Base-by-base conservation (phyloP, 1,140 invertebrate species). In the Scaptodrosophila lebanonensis region DNA sequence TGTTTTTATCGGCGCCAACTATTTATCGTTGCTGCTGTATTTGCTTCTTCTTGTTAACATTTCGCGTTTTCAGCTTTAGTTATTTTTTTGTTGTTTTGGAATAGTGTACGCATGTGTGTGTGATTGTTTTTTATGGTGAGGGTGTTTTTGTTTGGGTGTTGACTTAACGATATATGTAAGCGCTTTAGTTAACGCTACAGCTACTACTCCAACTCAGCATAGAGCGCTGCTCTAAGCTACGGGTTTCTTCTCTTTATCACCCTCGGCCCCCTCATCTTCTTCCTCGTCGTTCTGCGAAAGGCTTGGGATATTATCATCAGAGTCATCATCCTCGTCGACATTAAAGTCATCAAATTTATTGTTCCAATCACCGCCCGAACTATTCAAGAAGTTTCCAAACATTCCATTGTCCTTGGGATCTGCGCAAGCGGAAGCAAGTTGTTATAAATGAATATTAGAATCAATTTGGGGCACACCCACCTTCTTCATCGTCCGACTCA, bases 401-500 rank as follows among this genome's bases (percentile, higher is more conserved):
- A 65, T 68, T 18, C 51, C 59, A 29, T 67, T 71, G 30, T 82
- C 76, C 66, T 83, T 77, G 20, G 54, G 29, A 18, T 77, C 71
- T 48, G 20, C 8, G 38, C 6, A 29, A 18, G 17, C 15, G 7
- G 2, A 17, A 8, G 12, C 0, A 32, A 25, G 13, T 35, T 3
- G 20, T 13, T 4, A 39, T 17, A 43, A 6, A 4, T 11, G 16
- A 9, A 11, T 15, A 12, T 7, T 3, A 27, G 0, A 9, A 8
- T 18, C 1, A 13, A 11, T 0, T 12, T 2, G 4, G 7, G 7
- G 5, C 1, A 6, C 38, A 18, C 52, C 62, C 15, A 83, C 84
- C 84, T 36, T 86, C 82, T 40, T 86, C 84, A 16, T 93, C 93
- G 50, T 91, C 92, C 50, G 95, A 94, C 79, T 99, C 97, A 90